phyloP scores from a whole-genome alignment of 2,888 invertebrate species.

The Sycophila texana region DNA sequence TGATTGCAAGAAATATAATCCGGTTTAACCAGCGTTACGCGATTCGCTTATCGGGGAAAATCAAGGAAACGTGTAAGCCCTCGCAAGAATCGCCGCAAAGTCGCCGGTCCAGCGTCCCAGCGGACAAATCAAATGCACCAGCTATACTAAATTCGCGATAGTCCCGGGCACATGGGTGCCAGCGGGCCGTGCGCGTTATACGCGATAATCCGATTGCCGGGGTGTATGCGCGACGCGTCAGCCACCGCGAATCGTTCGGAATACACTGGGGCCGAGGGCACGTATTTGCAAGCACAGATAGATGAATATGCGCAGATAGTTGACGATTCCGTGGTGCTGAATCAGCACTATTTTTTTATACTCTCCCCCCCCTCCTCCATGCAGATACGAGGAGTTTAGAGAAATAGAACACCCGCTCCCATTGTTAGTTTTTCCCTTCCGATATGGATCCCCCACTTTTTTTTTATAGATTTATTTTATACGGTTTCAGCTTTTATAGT shows the following conservation, averaged over 20 bases:
- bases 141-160: conserved; percentile 2
- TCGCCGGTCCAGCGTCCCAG: background rate
- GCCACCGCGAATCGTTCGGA: background rate
- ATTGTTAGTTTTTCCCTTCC: too few relatives aligned
- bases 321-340: too few relatives aligned
- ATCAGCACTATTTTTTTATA: too few relatives aligned
- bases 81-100: conserved; percentile 24
- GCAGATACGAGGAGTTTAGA: too few relatives aligned
- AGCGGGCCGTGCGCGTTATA: background rate
- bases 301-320: background rate
- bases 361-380: too few relatives aligned
- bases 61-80: background rate
- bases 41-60: background rate
- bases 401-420: too few relatives aligned
- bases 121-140: conserved; percentile 18
- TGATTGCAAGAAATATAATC: too few relatives aligned
- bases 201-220: conserved; percentile 43
- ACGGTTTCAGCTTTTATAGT: too few relatives aligned
- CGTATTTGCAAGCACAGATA: background rate
- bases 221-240: background rate
- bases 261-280: background rate
- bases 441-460: too few relatives aligned
- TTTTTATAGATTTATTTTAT: too few relatives aligned
- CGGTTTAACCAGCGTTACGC: too few relatives aligned
- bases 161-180: background rate